Evolutionary conservation across 2,888 invertebrate genomes (phyloP), one percentile per base, ranked within the genome.

Genomic region (Tanypteryx hageni): DNA sequence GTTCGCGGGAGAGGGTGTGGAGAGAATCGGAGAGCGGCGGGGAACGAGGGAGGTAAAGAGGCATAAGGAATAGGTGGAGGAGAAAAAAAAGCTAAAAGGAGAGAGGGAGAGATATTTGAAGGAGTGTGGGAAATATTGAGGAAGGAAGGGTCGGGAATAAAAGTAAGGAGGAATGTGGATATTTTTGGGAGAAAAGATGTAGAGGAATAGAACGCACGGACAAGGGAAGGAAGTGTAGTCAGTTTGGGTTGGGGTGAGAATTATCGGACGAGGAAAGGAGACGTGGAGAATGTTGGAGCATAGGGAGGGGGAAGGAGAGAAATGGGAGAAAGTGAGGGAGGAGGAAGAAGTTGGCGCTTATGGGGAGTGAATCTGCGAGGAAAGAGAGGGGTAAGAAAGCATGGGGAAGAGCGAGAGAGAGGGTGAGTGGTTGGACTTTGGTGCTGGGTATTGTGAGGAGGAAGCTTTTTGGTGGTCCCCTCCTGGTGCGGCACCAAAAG

Each of bases 1-100:
- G 89, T 89, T 89, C 89, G 68, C 68, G 18, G 83, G 44, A 64
- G 64, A 68, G 68, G 44, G 89, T 11, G 61, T 5, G 61, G 31
- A 27, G 16, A 31, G 31, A 61, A 13, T 22, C n/a, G 11, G 9
- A 10, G 14, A n/a, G 22, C 61, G 61, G n/a, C 9, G 10, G 18
- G 11, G 10, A 0, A 76, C 0, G 22, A 7, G 0, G 10, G 27
- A 27, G 22, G 4, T 10, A 8, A 11, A 22, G 22, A 22, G n/a
- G n/a, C 64, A 64, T n/a, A n/a, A 64, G n/a, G 9, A 16, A 4
- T 64, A 16, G 16, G 7, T 64, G 18, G 7, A 16, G 27, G 16
- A 11, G 22, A 18, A 1, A 27, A 76, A 76, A 11, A 22, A 13
- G 8, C 0, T 7, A 27, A 5, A 59, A 16, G 1, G 27, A 86